Conservation (phyloP, 2,888 invertebrate species). For the Timema cristinae region DNA sequence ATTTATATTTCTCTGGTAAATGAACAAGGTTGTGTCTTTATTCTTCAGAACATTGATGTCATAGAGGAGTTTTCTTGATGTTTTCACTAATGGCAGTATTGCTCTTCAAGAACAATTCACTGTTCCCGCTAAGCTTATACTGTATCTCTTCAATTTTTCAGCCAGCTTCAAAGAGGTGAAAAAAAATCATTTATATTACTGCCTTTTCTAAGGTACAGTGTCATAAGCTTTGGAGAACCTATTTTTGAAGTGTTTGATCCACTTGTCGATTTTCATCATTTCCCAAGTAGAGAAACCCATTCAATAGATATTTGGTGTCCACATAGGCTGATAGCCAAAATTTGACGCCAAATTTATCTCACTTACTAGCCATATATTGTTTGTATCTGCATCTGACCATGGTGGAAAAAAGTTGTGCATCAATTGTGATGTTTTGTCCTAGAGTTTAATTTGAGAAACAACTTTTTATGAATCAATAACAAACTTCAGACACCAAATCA, state of each 20-base stretch:
- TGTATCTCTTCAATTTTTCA: constrained; percentile 4
- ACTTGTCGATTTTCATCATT: constrained; percentile 30
- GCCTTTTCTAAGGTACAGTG: constrained; percentile 33
- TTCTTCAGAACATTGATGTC: constrained; percentile 9
- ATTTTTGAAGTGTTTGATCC: constrained; percentile 33
- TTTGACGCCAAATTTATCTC: constrained; percentile 39
- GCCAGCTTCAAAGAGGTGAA: constrained; percentile 16
- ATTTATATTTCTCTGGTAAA: constrained; percentile 6
- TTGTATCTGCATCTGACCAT: not conserved
- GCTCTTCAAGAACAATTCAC: not conserved
- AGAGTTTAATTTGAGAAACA: not conserved
- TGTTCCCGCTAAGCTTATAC: constrained; percentile 8
- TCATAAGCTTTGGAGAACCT: constrained; percentile 35
- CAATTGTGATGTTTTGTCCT: constrained; percentile 12
- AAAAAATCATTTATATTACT: constrained; percentile 34
- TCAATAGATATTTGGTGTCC: constrained; percentile 32
- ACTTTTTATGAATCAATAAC: constrained; percentile 9
- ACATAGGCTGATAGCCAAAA: constrained; percentile 38
- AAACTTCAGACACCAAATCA: constrained; percentile 11
- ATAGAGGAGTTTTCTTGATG: not conserved
- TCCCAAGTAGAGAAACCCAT: constrained; percentile 36
- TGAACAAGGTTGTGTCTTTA: not conserved
- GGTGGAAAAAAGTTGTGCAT: constrained; percentile 14
- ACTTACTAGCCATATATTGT: constrained; percentile 39
- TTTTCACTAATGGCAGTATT: constrained; percentile 4